A percentile compares a stretch with the other conserved stretches of the same genome.
These are phyloP conservation scores for Lasioglossum calceatum DNA, from an alignment of 2,888 invertebrate genomes.

Conservation along the genomic window DNA sequence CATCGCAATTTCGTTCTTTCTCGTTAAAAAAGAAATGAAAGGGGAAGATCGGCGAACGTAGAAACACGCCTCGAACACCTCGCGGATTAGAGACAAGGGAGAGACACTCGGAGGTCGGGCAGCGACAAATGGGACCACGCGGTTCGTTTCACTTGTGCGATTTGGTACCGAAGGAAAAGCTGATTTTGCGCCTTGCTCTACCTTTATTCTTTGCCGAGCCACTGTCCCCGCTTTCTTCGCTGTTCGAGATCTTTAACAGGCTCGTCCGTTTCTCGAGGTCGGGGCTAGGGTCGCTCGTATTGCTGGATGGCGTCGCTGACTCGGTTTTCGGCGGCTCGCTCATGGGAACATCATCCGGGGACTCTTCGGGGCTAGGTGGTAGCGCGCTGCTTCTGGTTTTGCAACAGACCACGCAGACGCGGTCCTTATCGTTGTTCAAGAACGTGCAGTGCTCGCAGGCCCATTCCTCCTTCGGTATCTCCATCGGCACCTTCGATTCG, in stretches of 20 bases:
- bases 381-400: slow-evolving; percentile 87
- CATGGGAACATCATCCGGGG: slow-evolving; percentile 20
- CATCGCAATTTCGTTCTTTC: neutral
- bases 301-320: slow-evolving; percentile 26
- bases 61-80: neutral
- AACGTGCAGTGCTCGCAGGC: slow-evolving; percentile 96
- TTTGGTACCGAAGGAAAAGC: slow-evolving; percentile 91
- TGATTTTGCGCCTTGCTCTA: slow-evolving; percentile 90
- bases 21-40: slow-evolving; percentile 47
- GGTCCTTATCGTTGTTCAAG: slow-evolving; percentile 91
- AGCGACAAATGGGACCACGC: slow-evolving; percentile 38
- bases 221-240: slow-evolving; percentile 82
- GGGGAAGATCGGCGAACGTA: neutral
- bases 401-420: slow-evolving; percentile 94
- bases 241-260: slow-evolving; percentile 72
- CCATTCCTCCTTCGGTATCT: slow-evolving; percentile 86
- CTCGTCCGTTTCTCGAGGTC: slow-evolving; percentile 70
- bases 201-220: slow-evolving; percentile 86
- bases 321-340: slow-evolving; percentile 55
- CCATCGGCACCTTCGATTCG: slow-evolving; percentile 22
- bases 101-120: slow-evolving; percentile 26
- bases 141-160: slow-evolving; percentile 82
- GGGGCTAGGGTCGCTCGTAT: slow-evolving; percentile 52
- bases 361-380: slow-evolving; percentile 64
- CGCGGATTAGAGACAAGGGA: neutral